Conservation (phyloP, 2,797 vertebrate species). For the Lutjanus campechanus region DNA sequence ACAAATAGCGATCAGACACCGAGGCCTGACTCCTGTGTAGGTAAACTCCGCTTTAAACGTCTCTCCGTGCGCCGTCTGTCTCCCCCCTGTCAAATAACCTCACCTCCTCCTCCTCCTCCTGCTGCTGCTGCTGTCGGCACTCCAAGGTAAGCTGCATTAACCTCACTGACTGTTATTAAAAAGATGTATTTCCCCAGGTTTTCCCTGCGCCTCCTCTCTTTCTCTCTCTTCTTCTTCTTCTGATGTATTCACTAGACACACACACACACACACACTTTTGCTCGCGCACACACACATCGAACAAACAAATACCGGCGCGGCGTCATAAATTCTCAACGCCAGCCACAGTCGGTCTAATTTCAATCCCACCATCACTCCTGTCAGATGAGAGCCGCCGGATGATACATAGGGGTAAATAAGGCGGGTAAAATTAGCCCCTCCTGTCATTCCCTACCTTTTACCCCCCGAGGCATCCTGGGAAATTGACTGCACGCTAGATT, state of each 20-base stretch:
- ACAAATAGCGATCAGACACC: constrained; percentile 95
- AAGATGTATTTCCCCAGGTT: constrained; percentile 95
- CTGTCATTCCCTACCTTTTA: constrained; percentile 96
- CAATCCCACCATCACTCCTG: constrained; percentile 92
- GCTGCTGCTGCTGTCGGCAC: constrained; percentile 80
- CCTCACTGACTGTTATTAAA: constrained; percentile 98
- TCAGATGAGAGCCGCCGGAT: constrained; percentile 92
- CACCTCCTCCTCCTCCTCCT: constrained; percentile 40
- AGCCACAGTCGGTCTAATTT: constrained; percentile 90
- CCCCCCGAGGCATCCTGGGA: constrained; percentile 94
- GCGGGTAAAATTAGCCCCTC: constrained; percentile 94
- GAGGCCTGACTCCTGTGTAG: constrained; percentile 90
- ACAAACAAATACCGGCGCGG: constrained; percentile 88
- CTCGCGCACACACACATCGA: constrained; percentile 33
- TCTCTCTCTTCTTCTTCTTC: constrained; percentile 36
- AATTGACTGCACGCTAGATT: constrained; percentile 99
- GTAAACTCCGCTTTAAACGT: constrained; percentile 88
- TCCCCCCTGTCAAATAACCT: constrained; percentile 69
- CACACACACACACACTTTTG: constrained; percentile 26
- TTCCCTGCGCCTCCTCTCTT: constrained; percentile 51
- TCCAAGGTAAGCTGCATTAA: constrained; percentile 99
- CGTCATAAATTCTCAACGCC: constrained; percentile 94
- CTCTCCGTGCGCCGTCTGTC: constrained; percentile 62
- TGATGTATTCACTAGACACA: constrained; percentile 56
- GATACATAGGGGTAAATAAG: constrained; percentile 99